A percentile compares a stretch with the other conserved stretches of the same genome.
Evolutionary conservation across 2,888 invertebrate genomes (phyloP).

Genomic region (Drymonia ruficornis): DNA sequence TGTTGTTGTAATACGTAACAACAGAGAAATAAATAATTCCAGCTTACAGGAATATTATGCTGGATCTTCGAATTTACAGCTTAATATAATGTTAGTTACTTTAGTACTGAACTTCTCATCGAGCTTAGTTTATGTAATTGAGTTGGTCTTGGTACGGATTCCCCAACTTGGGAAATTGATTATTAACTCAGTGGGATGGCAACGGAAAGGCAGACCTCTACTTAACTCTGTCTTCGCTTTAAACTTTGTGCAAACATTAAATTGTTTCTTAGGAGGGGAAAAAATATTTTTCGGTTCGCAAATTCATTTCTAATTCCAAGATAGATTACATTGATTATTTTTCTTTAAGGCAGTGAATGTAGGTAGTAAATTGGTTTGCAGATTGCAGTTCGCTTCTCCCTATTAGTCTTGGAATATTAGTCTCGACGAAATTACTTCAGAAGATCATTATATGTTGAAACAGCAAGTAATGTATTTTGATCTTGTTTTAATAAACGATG

Average conservation of each 20-base stretch:
- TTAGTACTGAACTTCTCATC: constrained; percentile 47
- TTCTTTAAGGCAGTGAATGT: constrained; percentile 2
- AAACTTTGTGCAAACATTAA: constrained; percentile 22
- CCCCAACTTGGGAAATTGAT: constrained; percentile 53
- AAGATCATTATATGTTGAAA: constrained; percentile 24
- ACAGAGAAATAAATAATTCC: neutral
- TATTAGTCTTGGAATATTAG: constrained; percentile 21
- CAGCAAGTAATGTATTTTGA: constrained; percentile 25
- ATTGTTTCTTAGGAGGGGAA: constrained; percentile 12
- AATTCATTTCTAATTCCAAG: constrained; percentile 19
- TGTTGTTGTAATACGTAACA: too few relatives aligned
- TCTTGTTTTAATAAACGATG: constrained; percentile 15
- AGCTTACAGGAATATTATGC: constrained; percentile 48
- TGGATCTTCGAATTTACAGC: constrained; percentile 40
- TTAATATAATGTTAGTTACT: constrained; percentile 58
- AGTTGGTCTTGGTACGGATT: constrained; percentile 54
- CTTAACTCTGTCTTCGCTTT: constrained; percentile 22
- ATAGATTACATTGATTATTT: constrained; percentile 23
- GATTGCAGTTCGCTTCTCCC: constrained; percentile 23
- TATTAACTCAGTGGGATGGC: constrained; percentile 43
- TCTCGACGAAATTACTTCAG: constrained; percentile 22
- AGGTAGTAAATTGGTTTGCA: constrained; percentile 14
- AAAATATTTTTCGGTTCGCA: neutral
- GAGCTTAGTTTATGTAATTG: constrained; percentile 53
- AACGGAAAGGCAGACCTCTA: constrained; percentile 27